Evolutionary conservation across 2,888 invertebrate species (phyloP).

Genomic region (Aethes cnicana): DNA sequence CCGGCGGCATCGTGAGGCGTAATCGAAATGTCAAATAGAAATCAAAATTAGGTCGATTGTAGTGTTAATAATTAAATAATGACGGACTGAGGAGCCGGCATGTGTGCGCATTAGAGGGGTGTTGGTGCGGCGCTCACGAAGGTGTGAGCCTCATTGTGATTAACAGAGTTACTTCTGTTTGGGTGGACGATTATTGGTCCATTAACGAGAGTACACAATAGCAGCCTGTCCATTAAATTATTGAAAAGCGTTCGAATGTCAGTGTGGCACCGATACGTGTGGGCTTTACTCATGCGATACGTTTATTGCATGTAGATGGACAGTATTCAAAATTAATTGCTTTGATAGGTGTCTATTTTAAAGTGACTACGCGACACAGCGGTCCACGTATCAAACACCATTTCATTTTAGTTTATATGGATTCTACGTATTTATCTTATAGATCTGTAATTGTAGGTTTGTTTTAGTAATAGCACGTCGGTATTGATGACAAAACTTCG

Average conservation of each 20-base stretch:
- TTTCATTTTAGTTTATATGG: constrained; percentile 10
- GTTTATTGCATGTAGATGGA: constrained; percentile 30
- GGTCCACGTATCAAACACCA: constrained; percentile 17
- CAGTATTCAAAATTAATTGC: constrained; percentile 39
- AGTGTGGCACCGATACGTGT: constrained; percentile 49
- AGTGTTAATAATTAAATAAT: constrained; percentile 82
- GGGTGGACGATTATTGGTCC: constrained; percentile 79
- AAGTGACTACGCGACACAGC: constrained; percentile 18
- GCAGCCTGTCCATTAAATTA: constrained; percentile 68
- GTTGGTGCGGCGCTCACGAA: constrained; percentile 44
- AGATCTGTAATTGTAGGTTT: background rate
- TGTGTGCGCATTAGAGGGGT: constrained; percentile 56
- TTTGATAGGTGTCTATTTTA: constrained; percentile 32
- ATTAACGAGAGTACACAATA: constrained; percentile 74
- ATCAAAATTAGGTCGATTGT: constrained; percentile 82
- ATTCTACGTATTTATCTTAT: background rate
- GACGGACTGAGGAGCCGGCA: constrained; percentile 53
- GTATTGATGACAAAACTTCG: too few relatives aligned
- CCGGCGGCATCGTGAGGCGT: constrained; percentile 68
- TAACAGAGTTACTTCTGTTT: constrained; percentile 79
- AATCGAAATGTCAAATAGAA: constrained; percentile 81
- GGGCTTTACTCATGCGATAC: constrained; percentile 38
- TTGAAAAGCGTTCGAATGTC: constrained; percentile 62
- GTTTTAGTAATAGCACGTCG: background rate
- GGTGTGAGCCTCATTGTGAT: constrained; percentile 74